Conservation (phyloP, 1,140 invertebrate genomes). For the Bombus turneri region DNA sequence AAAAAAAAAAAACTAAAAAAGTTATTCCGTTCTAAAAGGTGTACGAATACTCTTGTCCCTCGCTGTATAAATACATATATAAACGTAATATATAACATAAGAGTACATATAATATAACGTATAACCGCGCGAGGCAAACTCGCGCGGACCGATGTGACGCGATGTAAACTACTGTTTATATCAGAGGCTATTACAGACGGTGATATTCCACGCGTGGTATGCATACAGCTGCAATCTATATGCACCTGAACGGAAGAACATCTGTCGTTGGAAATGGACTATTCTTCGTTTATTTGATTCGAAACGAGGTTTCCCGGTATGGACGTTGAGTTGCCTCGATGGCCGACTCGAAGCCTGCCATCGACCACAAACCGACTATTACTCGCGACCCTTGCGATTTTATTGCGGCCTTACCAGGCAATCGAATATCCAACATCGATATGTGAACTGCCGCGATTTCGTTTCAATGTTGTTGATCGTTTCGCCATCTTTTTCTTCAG, state of each 20-base stretch:
- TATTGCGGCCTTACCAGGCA: constrained; percentile 15
- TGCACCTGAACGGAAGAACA: not conserved
- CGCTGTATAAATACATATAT: too few species aligned
- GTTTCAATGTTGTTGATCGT: not conserved
- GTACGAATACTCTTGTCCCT: too few species aligned
- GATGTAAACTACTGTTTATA: constrained; percentile 47
- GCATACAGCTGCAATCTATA: not conserved
- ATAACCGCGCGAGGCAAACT: not conserved
- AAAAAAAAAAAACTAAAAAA: too few species aligned
- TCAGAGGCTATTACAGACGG: not conserved
- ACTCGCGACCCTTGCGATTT: constrained; percentile 22
- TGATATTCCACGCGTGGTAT: not conserved
- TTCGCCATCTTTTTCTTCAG: not conserved
- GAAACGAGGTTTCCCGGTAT: constrained; percentile 18
- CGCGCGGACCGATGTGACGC: not conserved
- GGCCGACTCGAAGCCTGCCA: not conserved
- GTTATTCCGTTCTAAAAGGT: too few species aligned
- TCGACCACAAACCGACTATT: constrained; percentile 37
- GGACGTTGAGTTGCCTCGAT: not conserved
- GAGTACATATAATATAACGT: not conserved
- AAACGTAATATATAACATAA: constrained; percentile 21
- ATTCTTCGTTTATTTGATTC: constrained; percentile 45
- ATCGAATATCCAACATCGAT: constrained; percentile 23
- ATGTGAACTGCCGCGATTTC: not conserved
- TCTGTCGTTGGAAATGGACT: constrained; percentile 13